phyloP scores from a whole-genome alignment of 1,140 invertebrate genomes.

The Andricus grossulariae region DNA sequence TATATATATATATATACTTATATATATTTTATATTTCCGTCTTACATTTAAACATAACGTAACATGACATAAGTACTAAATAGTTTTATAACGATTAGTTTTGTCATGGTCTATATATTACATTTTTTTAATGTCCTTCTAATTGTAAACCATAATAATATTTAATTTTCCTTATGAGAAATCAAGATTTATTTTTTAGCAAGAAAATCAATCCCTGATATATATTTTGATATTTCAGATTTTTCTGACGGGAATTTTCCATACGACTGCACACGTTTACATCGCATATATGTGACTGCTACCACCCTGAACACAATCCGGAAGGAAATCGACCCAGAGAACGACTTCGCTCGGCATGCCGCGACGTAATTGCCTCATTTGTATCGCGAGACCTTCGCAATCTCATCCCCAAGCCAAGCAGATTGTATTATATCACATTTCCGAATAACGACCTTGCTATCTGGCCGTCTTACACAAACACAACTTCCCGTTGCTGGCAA shows the following conservation, averaged over 20 bases:
- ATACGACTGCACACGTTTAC: constrained; percentile 19
- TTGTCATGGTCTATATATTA: background rate
- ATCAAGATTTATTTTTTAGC: too few relatives aligned
- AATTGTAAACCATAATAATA: too few relatives aligned
- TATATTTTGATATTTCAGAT: too few relatives aligned
- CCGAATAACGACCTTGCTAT: constrained; percentile 45
- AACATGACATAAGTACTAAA: background rate
- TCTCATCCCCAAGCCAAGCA: constrained; percentile 46
- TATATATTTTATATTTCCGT: too few relatives aligned
- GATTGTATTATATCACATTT: constrained; percentile 50
- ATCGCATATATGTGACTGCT: too few relatives aligned
- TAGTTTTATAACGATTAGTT: background rate
- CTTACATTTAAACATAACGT: background rate
- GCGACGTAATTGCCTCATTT: constrained; percentile 57
- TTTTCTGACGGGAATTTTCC: too few relatives aligned
- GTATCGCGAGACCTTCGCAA: constrained; percentile 50
- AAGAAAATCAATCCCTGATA: too few relatives aligned
- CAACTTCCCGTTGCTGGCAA: too few relatives aligned
- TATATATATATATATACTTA: too few relatives aligned
- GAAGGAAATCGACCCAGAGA: constrained; percentile 47
- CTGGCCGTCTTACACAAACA: constrained; percentile 32
- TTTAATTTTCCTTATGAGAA: too few relatives aligned
- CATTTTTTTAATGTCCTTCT: too few relatives aligned
- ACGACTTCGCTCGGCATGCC: constrained; percentile 46
- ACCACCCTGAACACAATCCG: constrained; percentile 35